Conservation (phyloP, 1,140 invertebrate species). For the Papilio dardanus region DNA sequence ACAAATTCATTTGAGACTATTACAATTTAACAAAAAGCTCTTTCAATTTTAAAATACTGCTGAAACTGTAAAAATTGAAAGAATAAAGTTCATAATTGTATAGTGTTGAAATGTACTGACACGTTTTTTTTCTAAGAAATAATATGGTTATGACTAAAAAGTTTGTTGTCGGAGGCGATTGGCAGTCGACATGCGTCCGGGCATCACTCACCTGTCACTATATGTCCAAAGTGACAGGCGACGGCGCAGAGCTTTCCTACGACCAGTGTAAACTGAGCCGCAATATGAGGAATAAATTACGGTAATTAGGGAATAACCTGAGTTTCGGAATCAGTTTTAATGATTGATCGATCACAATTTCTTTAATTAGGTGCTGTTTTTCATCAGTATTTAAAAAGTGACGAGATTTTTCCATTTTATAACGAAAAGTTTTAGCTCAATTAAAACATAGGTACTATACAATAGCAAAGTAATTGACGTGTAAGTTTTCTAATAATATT, state of each 20-base stretch:
- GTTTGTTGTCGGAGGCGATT: conserved; percentile 55
- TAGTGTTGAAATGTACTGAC: too few species aligned
- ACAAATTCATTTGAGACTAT: not conserved
- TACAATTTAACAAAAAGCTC: not conserved
- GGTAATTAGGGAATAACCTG: not conserved
- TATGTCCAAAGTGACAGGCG: conserved; percentile 1
- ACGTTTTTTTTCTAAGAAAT: conserved; percentile 49
- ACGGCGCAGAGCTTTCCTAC: conserved; percentile 42
- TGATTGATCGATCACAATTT: not conserved
- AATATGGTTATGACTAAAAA: conserved; percentile 67
- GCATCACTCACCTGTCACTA: conserved; percentile 70
- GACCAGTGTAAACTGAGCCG: conserved; percentile 1
- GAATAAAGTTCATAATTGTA: too few species aligned
- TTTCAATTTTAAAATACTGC: conserved; percentile 5
- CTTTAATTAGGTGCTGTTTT: too few species aligned
- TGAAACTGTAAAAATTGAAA: too few species aligned
- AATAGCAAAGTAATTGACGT: too few species aligned
- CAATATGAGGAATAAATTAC: conserved; percentile 9
- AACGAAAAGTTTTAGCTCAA: too few species aligned
- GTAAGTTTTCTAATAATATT: not conserved
- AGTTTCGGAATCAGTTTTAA: not conserved
- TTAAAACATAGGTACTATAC: too few species aligned
- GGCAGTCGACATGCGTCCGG: conserved; percentile 64
- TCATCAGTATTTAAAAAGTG: too few species aligned
- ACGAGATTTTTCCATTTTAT: not conserved